Evolutionary conservation across 2,888 invertebrate species (phyloP), one percentile per base, ranked within the genome.

Genomic region (Synanthedon myopaeformis): DNA sequence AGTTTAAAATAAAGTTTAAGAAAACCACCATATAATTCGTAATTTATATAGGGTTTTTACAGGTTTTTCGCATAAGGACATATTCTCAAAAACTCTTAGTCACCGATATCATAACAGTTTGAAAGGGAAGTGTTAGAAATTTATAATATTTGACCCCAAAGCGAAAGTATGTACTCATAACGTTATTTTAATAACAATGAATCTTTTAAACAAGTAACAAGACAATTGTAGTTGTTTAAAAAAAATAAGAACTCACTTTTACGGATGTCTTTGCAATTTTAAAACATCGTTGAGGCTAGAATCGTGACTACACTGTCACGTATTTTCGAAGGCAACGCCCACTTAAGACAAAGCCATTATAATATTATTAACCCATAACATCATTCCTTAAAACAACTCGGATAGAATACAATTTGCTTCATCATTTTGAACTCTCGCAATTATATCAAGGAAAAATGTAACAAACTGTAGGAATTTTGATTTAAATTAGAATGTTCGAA

Each of bases 301-400:
- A 62, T 78, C 80, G 78, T 77, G 79, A 75, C 74, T 73, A 65
- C 68, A 62, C 70, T 62, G 60, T 59, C 57, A 69, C 70, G 67
- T 67, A 70, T 70, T 71, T 72, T 69, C 66, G 67, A 74, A 71
- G 76, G 82, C 63, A 79, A 79, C 83, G 82, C 83, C 83, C 82
- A 76, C 76, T 67, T 45, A 64, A 62, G 63, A 63, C 63, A 67
- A 63, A 69, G 70, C 74, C 13, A 75, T 74, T 73, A 63, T 70
- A 70, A 71, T 69, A 67, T 14, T n/a, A 45, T 67, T 55, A 58
- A 57, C 54, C 54, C 52, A 55, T 54, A 51, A 48, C 23, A 55
- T 55, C 51, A 52, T 54, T 28, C 51, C 45, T 10, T 45, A 45
- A 13, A 14, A 13, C 45, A 14, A 45, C 14, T 5, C 45, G 35